Evolutionary conservation across 2,113 vertebrate species (phyloP).

Genomic region (chimpanzee (Pan troglodytes)): DNA sequence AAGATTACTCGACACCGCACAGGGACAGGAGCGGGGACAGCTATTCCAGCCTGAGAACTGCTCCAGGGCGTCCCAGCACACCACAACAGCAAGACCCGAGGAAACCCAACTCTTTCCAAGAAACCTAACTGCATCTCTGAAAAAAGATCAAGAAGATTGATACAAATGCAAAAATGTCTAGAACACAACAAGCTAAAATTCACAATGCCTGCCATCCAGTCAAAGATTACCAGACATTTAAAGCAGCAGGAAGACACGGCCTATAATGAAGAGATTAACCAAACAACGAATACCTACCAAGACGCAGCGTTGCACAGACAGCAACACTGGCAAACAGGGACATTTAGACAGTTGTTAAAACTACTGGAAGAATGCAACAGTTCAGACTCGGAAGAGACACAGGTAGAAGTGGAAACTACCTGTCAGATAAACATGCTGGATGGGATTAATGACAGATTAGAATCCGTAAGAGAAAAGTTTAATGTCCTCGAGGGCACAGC

Average conservation of each 20-base stretch:
- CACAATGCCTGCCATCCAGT: neutral
- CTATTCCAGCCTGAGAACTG: neutral
- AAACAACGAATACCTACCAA: neutral
- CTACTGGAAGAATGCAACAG: neutral
- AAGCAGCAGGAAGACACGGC: neutral
- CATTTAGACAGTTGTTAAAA: fast-evolving
- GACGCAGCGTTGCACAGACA: too few species aligned
- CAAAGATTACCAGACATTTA: neutral
- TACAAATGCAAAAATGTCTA: neutral
- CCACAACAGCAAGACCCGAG: neutral
- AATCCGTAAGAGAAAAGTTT: neutral
- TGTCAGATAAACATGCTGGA: neutral
- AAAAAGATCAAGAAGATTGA: neutral
- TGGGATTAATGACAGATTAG: neutral
- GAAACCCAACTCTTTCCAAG: neutral
- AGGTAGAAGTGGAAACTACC: neutral
- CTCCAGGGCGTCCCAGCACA: too few species aligned
- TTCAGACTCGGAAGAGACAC: neutral
- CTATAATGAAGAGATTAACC: neutral
- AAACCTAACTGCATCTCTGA: neutral
- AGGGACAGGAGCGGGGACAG: neutral
- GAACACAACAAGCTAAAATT: neutral
- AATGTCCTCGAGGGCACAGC: neutral
- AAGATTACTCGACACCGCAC: fast-evolving
- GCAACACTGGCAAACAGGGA: too few species aligned